These are phyloP conservation scores for Centruroides sculpturatus DNA, from an alignment of 1,140 invertebrate genomes.

Conservation along the genomic window DNA sequence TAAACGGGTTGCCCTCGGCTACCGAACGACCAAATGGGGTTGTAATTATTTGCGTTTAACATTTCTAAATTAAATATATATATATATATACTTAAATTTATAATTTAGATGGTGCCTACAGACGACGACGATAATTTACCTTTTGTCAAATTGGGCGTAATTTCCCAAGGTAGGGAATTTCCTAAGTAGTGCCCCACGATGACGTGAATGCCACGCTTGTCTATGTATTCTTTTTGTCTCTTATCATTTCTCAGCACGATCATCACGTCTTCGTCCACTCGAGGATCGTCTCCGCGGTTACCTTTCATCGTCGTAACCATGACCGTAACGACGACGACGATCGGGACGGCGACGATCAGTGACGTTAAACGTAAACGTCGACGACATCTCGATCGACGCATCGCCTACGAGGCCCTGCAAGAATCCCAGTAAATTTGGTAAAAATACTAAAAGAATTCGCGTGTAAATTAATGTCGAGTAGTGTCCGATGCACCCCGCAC, in stretches of 20 bases:
- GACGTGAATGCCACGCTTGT: conserved; percentile 48
- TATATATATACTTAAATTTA: not conserved
- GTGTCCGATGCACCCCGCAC: too few species aligned
- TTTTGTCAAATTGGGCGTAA: conserved; percentile 47
- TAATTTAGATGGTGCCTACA: conserved; percentile 7
- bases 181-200: conserved; percentile 72
- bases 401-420: too few species aligned
- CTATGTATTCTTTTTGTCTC: conserved; percentile 49
- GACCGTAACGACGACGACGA: too few species aligned
- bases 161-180: conserved; percentile 37
- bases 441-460: too few species aligned
- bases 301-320: too few species aligned
- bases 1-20: conserved; percentile 65
- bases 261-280: not conserved
- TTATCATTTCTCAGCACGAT: conserved; percentile 10
- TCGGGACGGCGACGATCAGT: too few species aligned
- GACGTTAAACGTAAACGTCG: too few species aligned
- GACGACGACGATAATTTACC: conserved; percentile 31
- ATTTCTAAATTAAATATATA: conserved; percentile 42
- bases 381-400: too few species aligned
- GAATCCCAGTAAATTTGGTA: too few species aligned
- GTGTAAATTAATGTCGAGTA: too few species aligned
- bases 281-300: not conserved
- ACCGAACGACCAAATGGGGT: conserved; percentile 55
- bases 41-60: conserved; percentile 65